Evolutionary conservation across 2,888 invertebrate species (phyloP).

Genomic region (Ophraella communa): DNA sequence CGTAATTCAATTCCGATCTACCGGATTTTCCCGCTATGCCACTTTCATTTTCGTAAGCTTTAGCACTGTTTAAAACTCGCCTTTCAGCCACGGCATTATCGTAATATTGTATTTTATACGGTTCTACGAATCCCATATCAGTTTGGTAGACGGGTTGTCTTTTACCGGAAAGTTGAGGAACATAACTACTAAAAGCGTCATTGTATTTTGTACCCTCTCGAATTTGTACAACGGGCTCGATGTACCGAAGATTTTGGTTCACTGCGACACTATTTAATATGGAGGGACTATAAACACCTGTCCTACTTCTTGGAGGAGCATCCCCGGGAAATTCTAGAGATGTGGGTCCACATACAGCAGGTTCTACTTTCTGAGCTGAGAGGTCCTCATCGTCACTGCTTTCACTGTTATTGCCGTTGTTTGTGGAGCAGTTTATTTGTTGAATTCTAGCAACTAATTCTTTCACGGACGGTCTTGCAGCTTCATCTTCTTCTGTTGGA

Average conservation of each 20-base stretch:
- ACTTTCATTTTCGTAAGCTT: constrained; percentile 30
- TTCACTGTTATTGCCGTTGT: constrained; percentile 55
- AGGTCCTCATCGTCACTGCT: constrained; percentile 58
- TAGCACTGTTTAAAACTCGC: constrained; percentile 51
- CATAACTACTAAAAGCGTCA: constrained; percentile 36
- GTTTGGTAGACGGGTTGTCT: constrained; percentile 37
- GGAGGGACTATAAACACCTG: constrained; percentile 63
- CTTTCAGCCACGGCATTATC: constrained; percentile 51
- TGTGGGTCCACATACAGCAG: neutral
- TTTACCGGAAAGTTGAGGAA: constrained; percentile 38
- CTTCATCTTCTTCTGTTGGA: constrained; percentile 51
- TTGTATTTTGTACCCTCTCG: constrained; percentile 48
- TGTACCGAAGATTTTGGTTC: constrained; percentile 50
- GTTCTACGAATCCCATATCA: constrained; percentile 41
- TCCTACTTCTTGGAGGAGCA: constrained; percentile 57
- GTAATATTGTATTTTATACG: constrained; percentile 39
- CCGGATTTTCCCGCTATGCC: constrained; percentile 10
- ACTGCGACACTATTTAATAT: constrained; percentile 47
- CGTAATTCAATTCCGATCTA: constrained; percentile 18
- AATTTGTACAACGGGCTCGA: constrained; percentile 55
- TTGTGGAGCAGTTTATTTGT: constrained; percentile 51
- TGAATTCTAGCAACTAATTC: constrained; percentile 70
- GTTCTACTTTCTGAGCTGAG: constrained; percentile 38
- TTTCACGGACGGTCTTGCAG: constrained; percentile 66
- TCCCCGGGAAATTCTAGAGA: constrained; percentile 47